phyloP scores from a whole-genome alignment of 2,797 vertebrate genomes.

The Malurus leucopterus region DNA sequence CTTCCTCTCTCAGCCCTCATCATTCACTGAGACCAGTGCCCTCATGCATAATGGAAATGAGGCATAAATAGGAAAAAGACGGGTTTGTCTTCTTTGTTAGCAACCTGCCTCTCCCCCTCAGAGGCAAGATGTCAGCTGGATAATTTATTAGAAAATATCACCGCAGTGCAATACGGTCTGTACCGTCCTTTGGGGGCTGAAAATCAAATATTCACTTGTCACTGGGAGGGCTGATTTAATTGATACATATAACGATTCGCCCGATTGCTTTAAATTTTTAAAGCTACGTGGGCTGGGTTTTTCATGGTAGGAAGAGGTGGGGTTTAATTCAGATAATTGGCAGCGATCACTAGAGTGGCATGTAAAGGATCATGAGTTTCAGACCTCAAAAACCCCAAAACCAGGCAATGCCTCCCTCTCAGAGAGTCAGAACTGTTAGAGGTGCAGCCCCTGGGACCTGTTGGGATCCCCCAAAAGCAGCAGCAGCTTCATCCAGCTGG shows the following conservation, averaged over 20 bases:
- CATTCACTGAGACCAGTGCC: background rate
- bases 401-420: background rate
- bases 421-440: no score
- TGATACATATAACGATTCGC: background rate
- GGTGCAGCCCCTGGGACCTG: no score
- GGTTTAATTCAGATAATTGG: background rate
- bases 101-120: background rate
- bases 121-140: background rate
- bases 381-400: background rate
- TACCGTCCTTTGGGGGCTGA: background rate
- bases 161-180: background rate
- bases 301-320: background rate
- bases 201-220: constrained; percentile 50
- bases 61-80: background rate
- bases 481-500: background rate
- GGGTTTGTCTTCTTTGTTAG: background rate
- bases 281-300: background rate
- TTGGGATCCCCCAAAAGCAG: background rate
- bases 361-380: background rate
- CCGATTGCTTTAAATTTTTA: background rate
- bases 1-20: background rate
- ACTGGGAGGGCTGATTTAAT: constrained; percentile 20
- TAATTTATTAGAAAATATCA: constrained; percentile 38
- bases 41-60: background rate
- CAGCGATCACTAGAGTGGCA: background rate